phyloP scores from a whole-genome alignment of 2,797 vertebrate genomes.

The Corythornis leucogaster region DNA sequence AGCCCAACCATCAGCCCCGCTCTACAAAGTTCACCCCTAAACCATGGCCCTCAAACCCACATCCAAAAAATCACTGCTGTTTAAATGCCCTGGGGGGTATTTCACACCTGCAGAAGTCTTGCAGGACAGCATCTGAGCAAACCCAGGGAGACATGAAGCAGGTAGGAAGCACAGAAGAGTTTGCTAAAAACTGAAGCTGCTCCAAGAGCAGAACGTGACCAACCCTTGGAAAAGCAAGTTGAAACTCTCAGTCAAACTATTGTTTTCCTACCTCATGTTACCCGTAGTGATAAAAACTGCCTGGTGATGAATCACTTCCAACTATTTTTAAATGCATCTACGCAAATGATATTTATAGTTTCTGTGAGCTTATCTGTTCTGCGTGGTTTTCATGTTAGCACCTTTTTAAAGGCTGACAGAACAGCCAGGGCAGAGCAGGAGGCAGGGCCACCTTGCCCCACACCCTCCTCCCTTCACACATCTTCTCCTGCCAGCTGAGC shows the following conservation, averaged over 20 bases:
- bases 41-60: too few relatives aligned
- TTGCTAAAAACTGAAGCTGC: neutral
- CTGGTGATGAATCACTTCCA: slow-evolving; percentile 71
- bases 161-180: neutral
- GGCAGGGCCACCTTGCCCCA: neutral
- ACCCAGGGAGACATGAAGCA: neutral
- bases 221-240: slow-evolving; percentile 3
- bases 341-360: slow-evolving; percentile 78
- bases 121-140: neutral
- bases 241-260: slow-evolving; percentile 51
- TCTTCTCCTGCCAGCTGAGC: neutral
- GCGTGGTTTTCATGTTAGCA: slow-evolving; percentile 72
- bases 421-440: slow-evolving; percentile 2
- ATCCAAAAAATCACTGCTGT: rapidly evolving
- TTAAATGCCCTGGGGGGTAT: neutral
- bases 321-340: slow-evolving; percentile 78
- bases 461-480: neutral
- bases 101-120: neutral
- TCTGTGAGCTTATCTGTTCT: slow-evolving; percentile 75
- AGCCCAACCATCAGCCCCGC: too few relatives aligned
- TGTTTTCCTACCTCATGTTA: slow-evolving; percentile 66
- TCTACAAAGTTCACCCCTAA: too few relatives aligned
- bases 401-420: slow-evolving; percentile 67
- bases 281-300: slow-evolving; percentile 70
- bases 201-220: neutral